These are phyloP conservation scores for Drosophila parabipectinata DNA, from an alignment of 1,140 invertebrate species.

Conservation along the genomic window DNA sequence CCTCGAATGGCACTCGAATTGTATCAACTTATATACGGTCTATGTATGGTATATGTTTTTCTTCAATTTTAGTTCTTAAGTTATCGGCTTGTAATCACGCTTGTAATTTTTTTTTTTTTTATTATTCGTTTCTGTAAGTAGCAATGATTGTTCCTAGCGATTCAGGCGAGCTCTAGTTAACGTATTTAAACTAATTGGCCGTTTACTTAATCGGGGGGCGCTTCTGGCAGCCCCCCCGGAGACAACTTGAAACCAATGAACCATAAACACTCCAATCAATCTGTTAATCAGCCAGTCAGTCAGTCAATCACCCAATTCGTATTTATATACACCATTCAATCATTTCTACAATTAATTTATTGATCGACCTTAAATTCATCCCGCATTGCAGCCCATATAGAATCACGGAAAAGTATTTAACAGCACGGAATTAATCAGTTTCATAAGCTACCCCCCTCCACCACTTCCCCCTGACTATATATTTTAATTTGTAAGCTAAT, in stretches of 20 bases:
- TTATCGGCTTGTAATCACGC: slow-evolving; percentile 28
- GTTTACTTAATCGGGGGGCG: slow-evolving; percentile 63
- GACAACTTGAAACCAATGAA: not conserved
- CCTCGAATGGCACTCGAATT: slow-evolving; percentile 63
- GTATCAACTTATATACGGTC: slow-evolving; percentile 4
- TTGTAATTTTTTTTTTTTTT: slow-evolving; percentile 26
- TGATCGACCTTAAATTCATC: slow-evolving; percentile 52
- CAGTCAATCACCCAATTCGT: slow-evolving; percentile 44
- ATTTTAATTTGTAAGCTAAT: slow-evolving; percentile 65
- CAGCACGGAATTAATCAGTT: slow-evolving; percentile 54
- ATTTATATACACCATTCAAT: slow-evolving; percentile 53
- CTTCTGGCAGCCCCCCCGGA: slow-evolving; percentile 4
- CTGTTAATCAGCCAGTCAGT: slow-evolving; percentile 3
- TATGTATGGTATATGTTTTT: slow-evolving; percentile 11
- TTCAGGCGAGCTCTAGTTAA: slow-evolving; percentile 75
- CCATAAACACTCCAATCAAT: slow-evolving; percentile 1
- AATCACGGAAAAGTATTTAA: slow-evolving; percentile 55
- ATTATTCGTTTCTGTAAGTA: slow-evolving; percentile 46
- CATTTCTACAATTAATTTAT: slow-evolving; percentile 72
- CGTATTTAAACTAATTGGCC: slow-evolving; percentile 62
- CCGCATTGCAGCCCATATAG: slow-evolving; percentile 28
- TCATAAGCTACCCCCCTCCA: slow-evolving; percentile 27
- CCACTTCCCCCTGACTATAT: slow-evolving; percentile 24
- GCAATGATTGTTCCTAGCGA: slow-evolving; percentile 78
- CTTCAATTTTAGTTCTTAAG: slow-evolving; percentile 39